Base-by-base conservation (phyloP, 64 coral and sea anemone genomes). In the Dendrophyllia cribrosa region DNA sequence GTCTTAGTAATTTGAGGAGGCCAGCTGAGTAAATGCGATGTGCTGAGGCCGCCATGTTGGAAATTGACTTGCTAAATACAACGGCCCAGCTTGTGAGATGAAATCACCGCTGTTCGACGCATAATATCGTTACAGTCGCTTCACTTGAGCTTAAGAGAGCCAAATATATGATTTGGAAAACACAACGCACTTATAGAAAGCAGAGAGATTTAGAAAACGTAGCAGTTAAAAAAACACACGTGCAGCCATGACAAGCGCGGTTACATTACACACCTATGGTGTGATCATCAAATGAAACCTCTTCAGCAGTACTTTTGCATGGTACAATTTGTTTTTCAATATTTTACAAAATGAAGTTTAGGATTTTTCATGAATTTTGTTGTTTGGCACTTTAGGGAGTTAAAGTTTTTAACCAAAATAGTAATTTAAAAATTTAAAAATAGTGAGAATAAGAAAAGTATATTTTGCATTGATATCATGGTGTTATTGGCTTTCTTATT, bases 181-280 rank as follows among this genome's bases (percentile, higher is more conserved):
- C n/a, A 26, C 66, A 70, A 17, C n/a, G 66, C 66, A 12, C 16
- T 63, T 26, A 14, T 46, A 6, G 11, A 46, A 9, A 26, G 24
- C 23, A 73, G 14, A 43, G 8, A 73, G 13, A 14, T 7, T 63
- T 1, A 63, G 17, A 20, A 11, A 73, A 73, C 43, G 48, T 15
- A 73, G 70, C 70, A 73, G 70, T 26, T 73, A 47, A 25, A 73
- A 73, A 73, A 73, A 73, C 11, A 73, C 7, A 73, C 7, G 70
- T 73, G 70, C 34, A 48, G 70, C 70, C 70, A 73, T 73, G 43
- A 25, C 70, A 24, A 26, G 70, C 70, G 24, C 26, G 70, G 34
- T 73, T 45, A 73, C 70, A 73, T 58, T 34, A 34, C 34, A 34
- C 34, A 34, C 34, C 34, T 34, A 34, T 34, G 34, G 0, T 34